phyloP scores from a whole-genome alignment of 2,888 invertebrate genomes.

The Brachyopa scutellaris region DNA sequence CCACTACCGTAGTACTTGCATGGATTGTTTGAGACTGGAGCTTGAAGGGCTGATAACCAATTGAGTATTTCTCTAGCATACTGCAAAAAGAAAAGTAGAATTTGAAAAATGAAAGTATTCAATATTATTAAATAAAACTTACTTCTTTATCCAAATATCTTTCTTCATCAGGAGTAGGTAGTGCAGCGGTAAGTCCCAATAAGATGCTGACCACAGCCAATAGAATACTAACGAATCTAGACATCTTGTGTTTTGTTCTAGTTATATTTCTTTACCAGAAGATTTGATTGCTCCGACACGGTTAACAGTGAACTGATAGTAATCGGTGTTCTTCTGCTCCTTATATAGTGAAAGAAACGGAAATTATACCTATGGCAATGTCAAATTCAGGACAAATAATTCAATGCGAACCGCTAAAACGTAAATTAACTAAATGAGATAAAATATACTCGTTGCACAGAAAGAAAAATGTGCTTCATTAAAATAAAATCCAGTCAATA shows the following conservation, averaged over 20 bases:
- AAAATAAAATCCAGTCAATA: background rate
- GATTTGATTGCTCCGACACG: slow-evolving; percentile 32
- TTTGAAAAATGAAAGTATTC: background rate
- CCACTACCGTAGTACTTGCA: slow-evolving; percentile 76
- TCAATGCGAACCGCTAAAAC: slow-evolving; percentile 44
- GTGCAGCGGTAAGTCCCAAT: slow-evolving; percentile 63
- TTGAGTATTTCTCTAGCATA: slow-evolving; percentile 78
- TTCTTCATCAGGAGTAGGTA: slow-evolving; percentile 79
- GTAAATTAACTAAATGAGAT: slow-evolving; percentile 48
- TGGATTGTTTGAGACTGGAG: slow-evolving; percentile 75
- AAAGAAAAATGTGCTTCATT: slow-evolving; percentile 55
- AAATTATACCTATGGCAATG: slow-evolving; percentile 42
- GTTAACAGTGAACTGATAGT: slow-evolving; percentile 49
- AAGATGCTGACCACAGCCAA: slow-evolving; percentile 35
- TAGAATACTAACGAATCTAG: slow-evolving; percentile 42
- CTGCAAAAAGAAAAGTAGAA: slow-evolving; percentile 52
- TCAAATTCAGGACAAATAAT: slow-evolving; percentile 62
- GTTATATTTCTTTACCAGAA: background rate
- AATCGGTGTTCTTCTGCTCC: slow-evolving; percentile 23
- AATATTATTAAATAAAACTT: slow-evolving; percentile 27
- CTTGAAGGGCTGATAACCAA: slow-evolving; percentile 77
- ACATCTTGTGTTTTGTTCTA: slow-evolving; percentile 22
- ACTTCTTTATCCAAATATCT: slow-evolving; percentile 80
- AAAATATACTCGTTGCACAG: background rate
- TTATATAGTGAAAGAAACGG: slow-evolving; percentile 55